Evolutionary conservation across 2,797 vertebrate species (phyloP).

Genomic region (Pelochelys cantorii): DNA sequence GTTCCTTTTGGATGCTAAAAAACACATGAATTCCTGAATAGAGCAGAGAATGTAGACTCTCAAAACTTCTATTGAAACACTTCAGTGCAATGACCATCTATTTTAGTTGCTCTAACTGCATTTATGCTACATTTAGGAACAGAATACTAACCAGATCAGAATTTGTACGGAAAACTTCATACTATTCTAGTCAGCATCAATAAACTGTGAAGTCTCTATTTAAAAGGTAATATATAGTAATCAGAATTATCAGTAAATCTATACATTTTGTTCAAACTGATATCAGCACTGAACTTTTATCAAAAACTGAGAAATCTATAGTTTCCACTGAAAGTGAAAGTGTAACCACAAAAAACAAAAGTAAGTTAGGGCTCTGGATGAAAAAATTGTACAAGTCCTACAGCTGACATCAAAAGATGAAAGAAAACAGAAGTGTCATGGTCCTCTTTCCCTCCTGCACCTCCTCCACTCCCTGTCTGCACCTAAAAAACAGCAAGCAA

Average conservation of each 20-base stretch:
- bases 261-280: fast-evolving
- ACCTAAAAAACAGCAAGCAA: too few species aligned
- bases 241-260: background rate
- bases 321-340: background rate
- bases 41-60: background rate
- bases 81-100: fast-evolving
- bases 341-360: background rate
- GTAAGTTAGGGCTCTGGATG: background rate
- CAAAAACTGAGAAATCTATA: background rate
- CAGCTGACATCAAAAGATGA: background rate
- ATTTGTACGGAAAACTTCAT: background rate
- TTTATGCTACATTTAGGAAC: background rate
- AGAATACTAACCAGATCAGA: background rate
- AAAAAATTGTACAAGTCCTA: background rate
- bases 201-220: background rate
- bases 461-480: too few species aligned
- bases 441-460: background rate
- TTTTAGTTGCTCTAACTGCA: background rate
- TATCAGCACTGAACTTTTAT: background rate
- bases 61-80: background rate
- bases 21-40: background rate
- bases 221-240: background rate
- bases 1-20: background rate
- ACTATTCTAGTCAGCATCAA: background rate
- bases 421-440: background rate